A percentile compares a stretch with the other conserved stretches of the same genome.
Conservation (phyloP, 2,113 vertebrate species). For the Pycnonotus jocosus region DNA sequence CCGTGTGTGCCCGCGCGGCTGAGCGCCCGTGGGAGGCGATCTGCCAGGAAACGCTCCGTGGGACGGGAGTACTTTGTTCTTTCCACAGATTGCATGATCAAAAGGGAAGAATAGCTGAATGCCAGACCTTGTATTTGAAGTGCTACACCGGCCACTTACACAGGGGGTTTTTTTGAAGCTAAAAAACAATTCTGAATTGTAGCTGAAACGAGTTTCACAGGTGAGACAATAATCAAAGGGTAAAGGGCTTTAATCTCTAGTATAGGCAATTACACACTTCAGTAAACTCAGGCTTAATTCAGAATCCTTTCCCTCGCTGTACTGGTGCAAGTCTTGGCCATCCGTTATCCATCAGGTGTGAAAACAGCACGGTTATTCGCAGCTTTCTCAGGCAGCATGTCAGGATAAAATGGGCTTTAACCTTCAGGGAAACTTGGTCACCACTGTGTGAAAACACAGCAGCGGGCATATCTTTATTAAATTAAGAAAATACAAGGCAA, state of each 20-base stretch:
- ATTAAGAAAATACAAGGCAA: neutral
- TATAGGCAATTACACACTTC: neutral
- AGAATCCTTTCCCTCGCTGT: neutral
- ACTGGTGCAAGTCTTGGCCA: neutral
- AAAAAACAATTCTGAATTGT: neutral
- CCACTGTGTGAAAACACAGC: neutral
- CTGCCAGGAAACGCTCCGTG: neutral
- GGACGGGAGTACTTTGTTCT: neutral
- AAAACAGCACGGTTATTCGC: neutral
- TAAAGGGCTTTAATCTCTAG: neutral
- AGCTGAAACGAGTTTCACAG: neutral
- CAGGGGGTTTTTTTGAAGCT: neutral
- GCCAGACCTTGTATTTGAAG: neutral
- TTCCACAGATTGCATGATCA: neutral
- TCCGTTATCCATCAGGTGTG: slow-evolving; percentile 21
- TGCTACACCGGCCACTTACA: neutral
- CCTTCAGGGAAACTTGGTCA: neutral
- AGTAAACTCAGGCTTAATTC: neutral
- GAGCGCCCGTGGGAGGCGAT: neutral
- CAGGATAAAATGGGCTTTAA: neutral
- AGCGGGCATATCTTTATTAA: neutral
- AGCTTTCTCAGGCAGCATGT: neutral
- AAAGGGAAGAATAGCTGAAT: neutral
- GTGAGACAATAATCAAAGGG: neutral
- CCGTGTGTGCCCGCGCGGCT: neutral